Evolutionary conservation across 1,140 invertebrate species (phyloP), one percentile per base, ranked within the genome.

Genomic region (Trichonephila inaurata): DNA sequence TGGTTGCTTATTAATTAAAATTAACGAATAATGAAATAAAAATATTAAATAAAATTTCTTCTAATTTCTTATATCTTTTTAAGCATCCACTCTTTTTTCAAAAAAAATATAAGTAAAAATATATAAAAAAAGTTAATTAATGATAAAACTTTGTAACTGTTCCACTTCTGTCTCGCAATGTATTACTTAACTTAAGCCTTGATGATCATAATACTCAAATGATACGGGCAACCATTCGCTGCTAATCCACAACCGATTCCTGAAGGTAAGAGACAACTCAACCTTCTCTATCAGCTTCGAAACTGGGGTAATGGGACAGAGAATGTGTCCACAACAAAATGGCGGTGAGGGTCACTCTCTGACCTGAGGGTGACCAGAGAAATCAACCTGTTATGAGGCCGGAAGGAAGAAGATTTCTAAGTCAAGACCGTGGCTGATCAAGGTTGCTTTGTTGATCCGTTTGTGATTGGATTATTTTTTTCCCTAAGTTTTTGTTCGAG

Each of bases 331-430:
- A 33, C 18, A 77, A 19, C 28, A 77, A 40, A 33, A 77, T 77
- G 16, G 28, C 72, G 72, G 72, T 77, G 72, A 77, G 28, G 72
- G 72, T 77, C 33, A 77, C 33, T 33, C 24, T 77, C 33, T 77
- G 28, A 77, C 72, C 72, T 77, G 28, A 19, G 28, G 72, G 72
- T 33, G 14, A 33, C 69, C 28, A 40, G 28, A 14, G 72, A 77
- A 77, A 19, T 4, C 28, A 77, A 77, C 72, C 72, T 77, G 72
- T 77, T 77, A 77, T 16, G 24, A 18, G 33, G 72, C 33, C 72
- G 72, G 72, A 77, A 77, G 72, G 33, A 77, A 33, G 28, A 28
- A 51, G 51, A 51, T 51, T 12, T 51, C 51, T 51, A 10, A 33
- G 24, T 77, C 33, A 40, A 77, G 72, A 77, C 24, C 72, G 33